These are phyloP conservation scores for Falco naumanni DNA, from an alignment of 2,797 vertebrate genomes.

Conservation along the genomic window DNA sequence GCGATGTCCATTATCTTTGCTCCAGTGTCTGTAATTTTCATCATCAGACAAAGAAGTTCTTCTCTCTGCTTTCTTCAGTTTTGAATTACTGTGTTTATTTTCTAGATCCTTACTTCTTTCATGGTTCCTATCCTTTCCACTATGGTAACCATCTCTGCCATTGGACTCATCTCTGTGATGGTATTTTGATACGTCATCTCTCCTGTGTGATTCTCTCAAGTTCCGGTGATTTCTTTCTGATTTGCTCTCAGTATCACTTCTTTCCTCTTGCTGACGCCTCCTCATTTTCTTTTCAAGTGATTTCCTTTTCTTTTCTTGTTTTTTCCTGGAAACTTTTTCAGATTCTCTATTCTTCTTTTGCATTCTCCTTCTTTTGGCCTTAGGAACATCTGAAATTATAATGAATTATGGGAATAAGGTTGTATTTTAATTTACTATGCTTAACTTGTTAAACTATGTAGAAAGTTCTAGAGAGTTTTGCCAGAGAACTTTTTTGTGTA, in stretches of 20 bases:
- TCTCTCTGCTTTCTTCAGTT: conserved; percentile 68
- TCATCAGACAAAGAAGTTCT: conserved; percentile 74
- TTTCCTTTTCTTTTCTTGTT: conserved; percentile 73
- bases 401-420: not conserved
- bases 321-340: conserved; percentile 69
- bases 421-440: not conserved
- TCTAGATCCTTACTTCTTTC: conserved; percentile 61
- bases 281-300: conserved; percentile 67
- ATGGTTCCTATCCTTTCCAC: conserved; percentile 62
- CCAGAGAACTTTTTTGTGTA: not conserved
- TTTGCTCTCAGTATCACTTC: conserved; percentile 69
- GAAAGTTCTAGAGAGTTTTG: not conserved
- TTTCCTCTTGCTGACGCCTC: conserved; percentile 67
- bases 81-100: conserved; percentile 70
- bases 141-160: conserved; percentile 58
- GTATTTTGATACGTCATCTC: conserved; percentile 58
- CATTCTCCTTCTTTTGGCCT: conserved; percentile 78
- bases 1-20: conserved; percentile 72
- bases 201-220: conserved; percentile 56
- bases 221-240: conserved; percentile 67
- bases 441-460: not conserved
- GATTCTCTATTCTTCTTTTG: conserved; percentile 77
- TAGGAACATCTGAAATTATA: conserved; percentile 77
- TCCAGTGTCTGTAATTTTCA: conserved; percentile 69
- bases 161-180: conserved; percentile 55